These are phyloP conservation scores for Carcina quercana DNA, from an alignment of 2,888 invertebrate genomes.

Conservation along the genomic window DNA sequence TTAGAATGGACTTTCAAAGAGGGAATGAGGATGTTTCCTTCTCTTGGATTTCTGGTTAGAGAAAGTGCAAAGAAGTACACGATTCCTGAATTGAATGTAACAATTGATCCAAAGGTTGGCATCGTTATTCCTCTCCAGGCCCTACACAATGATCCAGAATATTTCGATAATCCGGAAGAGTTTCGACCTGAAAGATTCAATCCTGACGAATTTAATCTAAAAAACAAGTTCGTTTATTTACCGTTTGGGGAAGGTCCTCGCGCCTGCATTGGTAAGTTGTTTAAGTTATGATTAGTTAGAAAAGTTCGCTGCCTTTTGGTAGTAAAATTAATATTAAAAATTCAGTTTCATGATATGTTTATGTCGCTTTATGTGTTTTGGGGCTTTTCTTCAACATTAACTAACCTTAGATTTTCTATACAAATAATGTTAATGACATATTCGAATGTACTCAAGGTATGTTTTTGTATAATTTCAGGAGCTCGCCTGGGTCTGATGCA, in stretches of 20 bases:
- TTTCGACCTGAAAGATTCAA: conserved; percentile 43
- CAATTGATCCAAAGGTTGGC: conserved; percentile 28
- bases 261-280: conserved; percentile 47
- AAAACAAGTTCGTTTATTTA: conserved; percentile 36
- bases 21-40: conserved; percentile 18
- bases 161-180: conserved; percentile 37
- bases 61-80: conserved; percentile 17
- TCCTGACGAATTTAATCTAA: conserved; percentile 24
- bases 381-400: too few relatives aligned
- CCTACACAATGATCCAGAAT: conserved; percentile 42
- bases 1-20: conserved; percentile 19
- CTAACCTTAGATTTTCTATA: too few relatives aligned
- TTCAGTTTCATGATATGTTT: too few relatives aligned
- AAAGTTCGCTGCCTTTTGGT: too few relatives aligned
- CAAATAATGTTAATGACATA: too few relatives aligned
- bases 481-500: conserved; percentile 22
- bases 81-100: conserved; percentile 16
- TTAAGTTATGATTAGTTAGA: too few relatives aligned
- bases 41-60: conserved; percentile 17
- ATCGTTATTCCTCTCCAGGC: conserved; percentile 35
- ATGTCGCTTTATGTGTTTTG: too few relatives aligned
- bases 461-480: conserved; percentile 8
- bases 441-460: too few relatives aligned
- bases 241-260: conserved; percentile 53
- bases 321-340: too few relatives aligned